Evolutionary conservation across 2,113 vertebrate species (phyloP).

Genomic region (Elanus axillaris): DNA sequence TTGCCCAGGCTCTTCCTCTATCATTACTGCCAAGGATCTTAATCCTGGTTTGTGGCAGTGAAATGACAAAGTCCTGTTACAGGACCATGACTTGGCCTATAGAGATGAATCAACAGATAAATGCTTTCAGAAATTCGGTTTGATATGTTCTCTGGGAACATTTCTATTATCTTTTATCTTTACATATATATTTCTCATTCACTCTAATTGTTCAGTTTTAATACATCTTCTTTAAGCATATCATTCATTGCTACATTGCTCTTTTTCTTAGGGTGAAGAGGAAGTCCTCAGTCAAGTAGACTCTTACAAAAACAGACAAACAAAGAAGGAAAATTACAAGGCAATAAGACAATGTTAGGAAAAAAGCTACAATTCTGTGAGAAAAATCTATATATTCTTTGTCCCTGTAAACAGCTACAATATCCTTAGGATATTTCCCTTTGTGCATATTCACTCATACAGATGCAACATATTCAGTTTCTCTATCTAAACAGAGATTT

Average conservation of each 20-base stretch:
- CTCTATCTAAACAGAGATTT: not conserved
- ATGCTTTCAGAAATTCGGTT: not conserved
- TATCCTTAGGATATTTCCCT: not conserved
- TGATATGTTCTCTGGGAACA: not conserved
- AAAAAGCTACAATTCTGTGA: not conserved
- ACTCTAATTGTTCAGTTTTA: not conserved
- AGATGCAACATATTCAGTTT: not conserved
- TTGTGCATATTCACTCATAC: not conserved
- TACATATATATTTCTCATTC: not conserved
- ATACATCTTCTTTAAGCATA: not conserved
- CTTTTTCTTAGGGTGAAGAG: not conserved
- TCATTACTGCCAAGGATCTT: not conserved
- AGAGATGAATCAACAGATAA: not conserved
- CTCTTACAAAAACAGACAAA: not conserved
- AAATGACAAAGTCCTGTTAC: not conserved
- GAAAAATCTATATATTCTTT: not conserved
- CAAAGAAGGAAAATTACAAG: not conserved
- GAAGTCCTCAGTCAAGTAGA: not conserved
- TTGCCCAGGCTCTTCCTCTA: not conserved
- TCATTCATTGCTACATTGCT: not conserved
- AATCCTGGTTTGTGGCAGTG: not conserved
- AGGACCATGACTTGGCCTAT: not conserved
- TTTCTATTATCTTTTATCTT: not conserved
- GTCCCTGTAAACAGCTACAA: not conserved
- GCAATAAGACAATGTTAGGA: not conserved